phyloP scores from a whole-genome alignment of 2,888 invertebrate genomes.

The Aspidapion aeneum region DNA sequence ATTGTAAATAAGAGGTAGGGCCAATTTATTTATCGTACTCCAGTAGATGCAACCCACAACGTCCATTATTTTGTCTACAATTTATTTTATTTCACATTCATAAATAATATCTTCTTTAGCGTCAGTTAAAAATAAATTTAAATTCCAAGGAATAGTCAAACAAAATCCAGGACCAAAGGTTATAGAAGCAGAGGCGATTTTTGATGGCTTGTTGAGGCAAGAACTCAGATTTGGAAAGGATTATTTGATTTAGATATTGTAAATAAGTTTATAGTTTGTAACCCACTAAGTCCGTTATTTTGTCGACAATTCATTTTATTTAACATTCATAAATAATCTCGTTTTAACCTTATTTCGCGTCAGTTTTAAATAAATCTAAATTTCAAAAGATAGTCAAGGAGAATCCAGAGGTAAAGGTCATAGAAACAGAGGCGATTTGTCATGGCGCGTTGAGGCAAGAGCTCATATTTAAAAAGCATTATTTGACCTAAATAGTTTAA shows the following conservation, averaged over 20 bases:
- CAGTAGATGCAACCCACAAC: no score
- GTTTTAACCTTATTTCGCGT: no score
- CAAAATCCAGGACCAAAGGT: slow-evolving; percentile 35
- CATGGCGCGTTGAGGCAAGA: slow-evolving; percentile 45
- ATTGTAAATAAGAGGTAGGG: no score
- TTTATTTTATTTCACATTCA: no score
- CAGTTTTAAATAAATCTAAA: slow-evolving; percentile 37
- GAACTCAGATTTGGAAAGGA: slow-evolving; percentile 37
- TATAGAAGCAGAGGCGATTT: slow-evolving; percentile 43
- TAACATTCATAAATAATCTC: no score
- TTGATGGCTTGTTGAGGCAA: slow-evolving; percentile 44
- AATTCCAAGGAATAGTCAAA: slow-evolving; percentile 39
- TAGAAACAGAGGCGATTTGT: slow-evolving; percentile 44
- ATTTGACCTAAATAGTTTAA: not conserved
- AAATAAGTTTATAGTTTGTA: no score
- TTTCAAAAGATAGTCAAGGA: slow-evolving; percentile 39
- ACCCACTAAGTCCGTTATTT: no score
- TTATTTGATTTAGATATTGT: no score
- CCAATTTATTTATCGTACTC: no score
- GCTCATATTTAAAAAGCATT: slow-evolving; percentile 34
- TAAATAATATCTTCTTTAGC: no score
- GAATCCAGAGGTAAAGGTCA: slow-evolving; percentile 34
- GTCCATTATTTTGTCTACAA: no score
- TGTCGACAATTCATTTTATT: no score
- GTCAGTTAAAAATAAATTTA: slow-evolving; percentile 36